Base-by-base conservation (phyloP, 2,113 vertebrate genomes). In the Hippocampus zosterae region DNA sequence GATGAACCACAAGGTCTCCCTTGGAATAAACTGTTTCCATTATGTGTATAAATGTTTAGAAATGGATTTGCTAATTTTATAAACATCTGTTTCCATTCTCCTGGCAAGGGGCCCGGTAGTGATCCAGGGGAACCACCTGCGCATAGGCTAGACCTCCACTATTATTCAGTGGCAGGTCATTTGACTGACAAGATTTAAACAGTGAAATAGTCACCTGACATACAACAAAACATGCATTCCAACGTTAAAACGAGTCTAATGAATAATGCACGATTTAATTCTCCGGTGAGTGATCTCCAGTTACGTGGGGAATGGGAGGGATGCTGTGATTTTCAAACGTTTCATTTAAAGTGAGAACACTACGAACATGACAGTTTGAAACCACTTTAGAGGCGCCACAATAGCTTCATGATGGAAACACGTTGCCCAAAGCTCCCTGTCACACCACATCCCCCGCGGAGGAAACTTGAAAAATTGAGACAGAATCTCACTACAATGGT, bases 231-330 rank as follows among this genome's bases (percentile, higher is more conserved):
- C 73, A 79, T 76, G 77, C 78, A 77, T 84, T 84, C 65, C 81
- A 86, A 84, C 41, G 73, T 70, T 37, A 19, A 41, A 71, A 25
- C 3, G 10, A 77, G 64, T 48, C 27, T 9, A 63, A 73, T 88
- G 75, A 87, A 88, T 88, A 83, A 88, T 88, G 72, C 64, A 87
- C 71, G 55, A 63, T 83, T 86, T 79, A 50, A 76, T 77, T 65
- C 42, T 27, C 15, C 73, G 80, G 79, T 75, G 69, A 82, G 60
- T 69, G 80, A 81, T 81, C 80, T 81, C 63, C 73, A 48, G 37
- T 71, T 72, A 71, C 65, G 72, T 70, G 48, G 61, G 73, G 53
- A 75, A 78, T 62, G 63, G 70, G 73, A 53, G 62, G 68, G 64
- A 74, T 71, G 53, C 74, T 60, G 55, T 23, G 6, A 52, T 75